Conservation (phyloP, 2,113 vertebrate species). For the Nestor notabilis region DNA sequence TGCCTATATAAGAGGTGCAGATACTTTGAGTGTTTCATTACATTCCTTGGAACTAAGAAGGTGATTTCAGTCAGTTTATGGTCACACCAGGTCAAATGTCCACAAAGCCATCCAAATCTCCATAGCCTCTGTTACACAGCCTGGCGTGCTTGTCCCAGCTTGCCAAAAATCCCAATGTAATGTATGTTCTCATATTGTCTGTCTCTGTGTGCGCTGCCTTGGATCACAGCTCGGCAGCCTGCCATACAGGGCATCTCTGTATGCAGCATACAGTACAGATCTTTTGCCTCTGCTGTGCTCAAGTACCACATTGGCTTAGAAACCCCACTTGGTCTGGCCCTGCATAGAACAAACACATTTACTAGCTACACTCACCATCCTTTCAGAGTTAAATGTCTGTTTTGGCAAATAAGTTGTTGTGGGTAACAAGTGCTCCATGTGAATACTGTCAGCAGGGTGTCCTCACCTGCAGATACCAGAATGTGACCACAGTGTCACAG, state of each 20-base stretch:
- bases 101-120: background rate
- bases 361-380: background rate
- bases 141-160: background rate
- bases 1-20: accelerated
- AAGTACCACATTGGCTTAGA: background rate
- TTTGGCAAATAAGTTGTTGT: background rate
- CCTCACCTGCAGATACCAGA: background rate
- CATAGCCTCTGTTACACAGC: no score
- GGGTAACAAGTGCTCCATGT: background rate
- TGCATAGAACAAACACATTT: background rate
- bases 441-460: background rate
- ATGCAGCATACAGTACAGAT: background rate
- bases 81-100: accelerated
- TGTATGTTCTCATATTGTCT: background rate
- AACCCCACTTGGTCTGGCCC: background rate
- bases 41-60: background rate
- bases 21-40: background rate
- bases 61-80: background rate
- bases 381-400: background rate
- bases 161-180: background rate
- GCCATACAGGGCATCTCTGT: background rate
- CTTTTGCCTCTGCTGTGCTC: background rate
- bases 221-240: background rate
- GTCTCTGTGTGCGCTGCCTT: background rate
- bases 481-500: background rate